Evolutionary conservation across 2,888 invertebrate species (phyloP).

Genomic region (Zaprionus bogoriensis): DNA sequence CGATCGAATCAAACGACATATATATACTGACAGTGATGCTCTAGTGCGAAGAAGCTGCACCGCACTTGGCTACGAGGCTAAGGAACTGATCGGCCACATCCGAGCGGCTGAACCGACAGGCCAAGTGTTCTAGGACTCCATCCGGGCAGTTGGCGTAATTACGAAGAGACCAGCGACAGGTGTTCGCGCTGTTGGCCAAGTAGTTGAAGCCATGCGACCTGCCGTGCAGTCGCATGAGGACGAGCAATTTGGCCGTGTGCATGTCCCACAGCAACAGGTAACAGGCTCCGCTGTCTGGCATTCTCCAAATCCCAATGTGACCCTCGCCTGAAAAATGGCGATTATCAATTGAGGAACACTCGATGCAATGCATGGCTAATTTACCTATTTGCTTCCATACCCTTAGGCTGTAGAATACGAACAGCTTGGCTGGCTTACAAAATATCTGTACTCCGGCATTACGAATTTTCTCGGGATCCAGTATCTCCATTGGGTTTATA

Average conservation of each 20-base stretch:
- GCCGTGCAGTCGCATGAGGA: conserved; percentile 32
- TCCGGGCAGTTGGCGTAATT: conserved; percentile 35
- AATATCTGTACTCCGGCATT: conserved; percentile 28
- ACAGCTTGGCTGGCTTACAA: conserved; percentile 25
- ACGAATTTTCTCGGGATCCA: conserved; percentile 10
- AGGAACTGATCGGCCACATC: conserved; percentile 33
- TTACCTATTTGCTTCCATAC: conserved; percentile 42
- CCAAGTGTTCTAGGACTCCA: conserved; percentile 38
- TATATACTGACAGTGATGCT: no score
- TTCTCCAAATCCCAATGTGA: conserved; percentile 36
- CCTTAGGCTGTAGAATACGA: conserved; percentile 14
- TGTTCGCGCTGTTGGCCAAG: conserved; percentile 19
- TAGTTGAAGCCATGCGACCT: conserved; percentile 31
- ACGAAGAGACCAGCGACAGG: conserved; percentile 39
- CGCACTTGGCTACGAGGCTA: conserved; percentile 9
- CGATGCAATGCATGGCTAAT: background rate
- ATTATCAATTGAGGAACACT: background rate
- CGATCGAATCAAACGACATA: no score
- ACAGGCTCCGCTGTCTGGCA: background rate
- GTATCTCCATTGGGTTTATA: no score
- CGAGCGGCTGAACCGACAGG: conserved; percentile 37
- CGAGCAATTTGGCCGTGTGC: conserved; percentile 17
- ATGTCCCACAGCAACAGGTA: conserved; percentile 42
- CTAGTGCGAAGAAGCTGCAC: no score
- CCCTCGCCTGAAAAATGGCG: conserved; percentile 33